Evolutionary conservation across 1,140 invertebrate species (phyloP).

Genomic region (Papilio aristodemus): DNA sequence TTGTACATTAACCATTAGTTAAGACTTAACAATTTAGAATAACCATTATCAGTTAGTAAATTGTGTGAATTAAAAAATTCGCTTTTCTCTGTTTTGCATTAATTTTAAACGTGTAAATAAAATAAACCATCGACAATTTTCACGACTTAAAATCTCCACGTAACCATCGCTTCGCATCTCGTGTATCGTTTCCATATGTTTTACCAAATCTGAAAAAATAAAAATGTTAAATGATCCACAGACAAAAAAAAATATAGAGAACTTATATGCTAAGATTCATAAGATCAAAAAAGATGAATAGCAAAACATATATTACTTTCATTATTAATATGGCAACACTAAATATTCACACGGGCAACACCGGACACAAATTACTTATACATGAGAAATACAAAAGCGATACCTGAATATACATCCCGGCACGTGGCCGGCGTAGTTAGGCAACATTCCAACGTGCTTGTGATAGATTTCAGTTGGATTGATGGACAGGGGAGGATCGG

Average conservation of each 20-base stretch:
- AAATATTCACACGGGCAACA: no score
- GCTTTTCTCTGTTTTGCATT: no score
- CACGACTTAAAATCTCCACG: constrained; percentile 68
- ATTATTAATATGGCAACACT: no score
- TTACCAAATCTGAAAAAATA: constrained; percentile 82
- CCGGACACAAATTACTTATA: no score
- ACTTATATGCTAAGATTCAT: no score
- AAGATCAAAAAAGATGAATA: no score
- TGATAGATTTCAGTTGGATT: constrained; percentile 83
- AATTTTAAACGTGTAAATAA: no score
- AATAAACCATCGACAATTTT: constrained; percentile 20
- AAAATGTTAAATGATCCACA: constrained; percentile 35
- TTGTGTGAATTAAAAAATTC: constrained; percentile 4
- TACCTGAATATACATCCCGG: constrained; percentile 85
- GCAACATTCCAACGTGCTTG: constrained; percentile 85
- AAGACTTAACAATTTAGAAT: background rate
- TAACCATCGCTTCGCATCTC: constrained; percentile 86
- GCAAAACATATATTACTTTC: no score
- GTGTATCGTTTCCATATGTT: constrained; percentile 85
- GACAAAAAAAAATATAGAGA: constrained; percentile 33
- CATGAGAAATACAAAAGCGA: constrained; percentile 9
- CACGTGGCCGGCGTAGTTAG: constrained; percentile 87
- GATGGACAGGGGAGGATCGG: constrained; percentile 73
- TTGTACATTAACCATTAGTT: no score
- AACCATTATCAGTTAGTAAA: background rate